A percentile compares a stretch with the other conserved stretches of the same genome.
Conservation (phyloP, 2,113 vertebrate species). For the Callipepla californica region DNA sequence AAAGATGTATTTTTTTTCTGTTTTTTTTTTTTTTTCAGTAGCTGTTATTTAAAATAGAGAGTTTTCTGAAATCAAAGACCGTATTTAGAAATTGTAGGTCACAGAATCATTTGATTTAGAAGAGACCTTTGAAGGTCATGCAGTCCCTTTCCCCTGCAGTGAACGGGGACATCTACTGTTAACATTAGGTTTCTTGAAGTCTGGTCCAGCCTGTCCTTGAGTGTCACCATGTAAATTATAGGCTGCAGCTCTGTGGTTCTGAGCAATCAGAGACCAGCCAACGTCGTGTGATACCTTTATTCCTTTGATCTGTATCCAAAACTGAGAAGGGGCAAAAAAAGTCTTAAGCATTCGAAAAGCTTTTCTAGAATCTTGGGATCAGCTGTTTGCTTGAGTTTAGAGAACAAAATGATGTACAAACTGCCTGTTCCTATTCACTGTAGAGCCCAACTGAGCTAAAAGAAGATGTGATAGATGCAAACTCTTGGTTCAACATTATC, state of each 20-base stretch:
- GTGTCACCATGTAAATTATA: too few species aligned
- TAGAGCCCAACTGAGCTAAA: background rate
- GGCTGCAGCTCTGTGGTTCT: background rate
- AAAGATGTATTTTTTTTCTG: background rate
- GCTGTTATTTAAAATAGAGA: background rate
- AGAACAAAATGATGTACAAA: background rate
- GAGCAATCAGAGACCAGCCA: background rate
- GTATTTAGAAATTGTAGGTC: background rate
- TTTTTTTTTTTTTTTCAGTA: background rate
- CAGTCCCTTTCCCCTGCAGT: too few species aligned
- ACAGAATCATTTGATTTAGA: too few species aligned
- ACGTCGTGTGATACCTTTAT: rapidly evolving
- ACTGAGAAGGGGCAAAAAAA: background rate
- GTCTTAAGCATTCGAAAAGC: background rate
- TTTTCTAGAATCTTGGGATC: background rate
- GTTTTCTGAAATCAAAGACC: background rate
- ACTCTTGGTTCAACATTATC: background rate
- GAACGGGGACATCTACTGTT: too few species aligned
- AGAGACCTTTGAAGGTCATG: too few species aligned
- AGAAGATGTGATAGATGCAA: background rate
- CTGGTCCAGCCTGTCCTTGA: too few species aligned
- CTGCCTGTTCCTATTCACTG: background rate
- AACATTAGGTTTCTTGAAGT: too few species aligned
- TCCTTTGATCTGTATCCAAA: background rate
- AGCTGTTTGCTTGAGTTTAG: rapidly evolving